Evolutionary conservation across 2,113 vertebrate genomes (phyloP).

Genomic region (Benitochromis conjunctus): DNA sequence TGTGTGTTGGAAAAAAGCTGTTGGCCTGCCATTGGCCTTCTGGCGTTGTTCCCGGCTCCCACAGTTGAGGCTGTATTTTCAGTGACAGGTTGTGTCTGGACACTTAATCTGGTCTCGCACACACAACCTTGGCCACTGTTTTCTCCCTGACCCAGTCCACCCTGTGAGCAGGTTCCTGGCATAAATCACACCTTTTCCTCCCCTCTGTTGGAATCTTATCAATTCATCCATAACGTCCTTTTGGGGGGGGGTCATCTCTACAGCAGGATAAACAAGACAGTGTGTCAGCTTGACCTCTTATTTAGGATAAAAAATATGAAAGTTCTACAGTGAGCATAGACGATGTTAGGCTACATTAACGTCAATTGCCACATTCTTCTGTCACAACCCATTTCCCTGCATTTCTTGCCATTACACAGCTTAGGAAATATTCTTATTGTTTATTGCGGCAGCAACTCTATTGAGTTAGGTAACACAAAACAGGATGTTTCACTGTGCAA

Average conservation of each 20-base stretch:
- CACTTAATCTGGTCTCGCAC: constrained; percentile 53
- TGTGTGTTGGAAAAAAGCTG: background rate
- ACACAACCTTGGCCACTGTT: constrained; percentile 57
- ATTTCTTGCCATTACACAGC: constrained; percentile 49
- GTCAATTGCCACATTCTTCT: constrained; percentile 36
- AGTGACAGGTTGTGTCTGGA: constrained; percentile 34
- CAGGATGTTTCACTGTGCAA: constrained; percentile 69
- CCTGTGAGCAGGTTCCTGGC: constrained; percentile 36
- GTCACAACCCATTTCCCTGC: constrained; percentile 57
- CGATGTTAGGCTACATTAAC: constrained; percentile 13
- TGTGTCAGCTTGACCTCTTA: constrained; percentile 48
- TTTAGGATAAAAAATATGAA: constrained; percentile 26
- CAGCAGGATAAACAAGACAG: constrained; percentile 48
- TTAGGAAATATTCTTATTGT: constrained; percentile 64
- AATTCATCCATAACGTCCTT: constrained; percentile 52
- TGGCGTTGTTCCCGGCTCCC: constrained; percentile 17
- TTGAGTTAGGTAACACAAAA: constrained; percentile 72
- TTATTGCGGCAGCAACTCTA: constrained; percentile 54
- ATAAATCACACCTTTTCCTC: constrained; percentile 49
- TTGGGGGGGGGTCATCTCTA: constrained; percentile 51
- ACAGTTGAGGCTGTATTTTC: constrained; percentile 40
- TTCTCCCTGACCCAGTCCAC: constrained; percentile 53
- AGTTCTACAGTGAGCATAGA: background rate
- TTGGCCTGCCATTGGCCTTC: background rate
- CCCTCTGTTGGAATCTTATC: constrained; percentile 45